phyloP scores from a whole-genome alignment of 2,113 vertebrate genomes.

The Turdus rufiventris region DNA sequence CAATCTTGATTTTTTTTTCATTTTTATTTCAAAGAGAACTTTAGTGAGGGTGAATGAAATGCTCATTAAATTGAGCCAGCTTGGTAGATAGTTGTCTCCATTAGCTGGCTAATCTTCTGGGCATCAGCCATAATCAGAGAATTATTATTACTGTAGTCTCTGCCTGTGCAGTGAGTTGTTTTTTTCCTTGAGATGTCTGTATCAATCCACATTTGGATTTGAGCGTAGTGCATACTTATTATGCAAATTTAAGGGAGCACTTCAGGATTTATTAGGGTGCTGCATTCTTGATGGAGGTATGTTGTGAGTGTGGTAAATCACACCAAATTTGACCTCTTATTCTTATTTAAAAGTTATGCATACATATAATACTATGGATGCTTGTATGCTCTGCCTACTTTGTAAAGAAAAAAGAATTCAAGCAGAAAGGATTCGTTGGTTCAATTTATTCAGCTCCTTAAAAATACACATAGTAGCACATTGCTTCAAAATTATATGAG shows the following conservation, averaged over 20 bases:
- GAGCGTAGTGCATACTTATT: not conserved
- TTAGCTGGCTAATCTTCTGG: not conserved
- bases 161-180: not conserved
- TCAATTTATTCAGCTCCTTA: not conserved
- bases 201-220: not conserved
- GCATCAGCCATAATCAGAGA: not conserved
- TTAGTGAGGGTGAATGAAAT: not conserved
- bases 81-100: not conserved
- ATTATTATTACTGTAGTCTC: not conserved
- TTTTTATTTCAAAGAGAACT: not conserved
- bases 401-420: not conserved
- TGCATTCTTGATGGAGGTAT: not conserved
- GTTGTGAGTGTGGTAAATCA: not conserved
- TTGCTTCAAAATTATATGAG: not conserved
- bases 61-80: not conserved
- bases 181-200: not conserved
- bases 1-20: not conserved
- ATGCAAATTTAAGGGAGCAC: not conserved
- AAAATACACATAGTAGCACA: not conserved
- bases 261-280: not conserved
- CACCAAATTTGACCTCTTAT: not conserved
- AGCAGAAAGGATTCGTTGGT: not conserved
- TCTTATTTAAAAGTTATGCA: not conserved
- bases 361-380: not conserved
- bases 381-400: not conserved